Evolutionary conservation across 2,888 invertebrate genomes (phyloP), one percentile per base, ranked within the genome.

Genomic region (Malachius bipustulatus): DNA sequence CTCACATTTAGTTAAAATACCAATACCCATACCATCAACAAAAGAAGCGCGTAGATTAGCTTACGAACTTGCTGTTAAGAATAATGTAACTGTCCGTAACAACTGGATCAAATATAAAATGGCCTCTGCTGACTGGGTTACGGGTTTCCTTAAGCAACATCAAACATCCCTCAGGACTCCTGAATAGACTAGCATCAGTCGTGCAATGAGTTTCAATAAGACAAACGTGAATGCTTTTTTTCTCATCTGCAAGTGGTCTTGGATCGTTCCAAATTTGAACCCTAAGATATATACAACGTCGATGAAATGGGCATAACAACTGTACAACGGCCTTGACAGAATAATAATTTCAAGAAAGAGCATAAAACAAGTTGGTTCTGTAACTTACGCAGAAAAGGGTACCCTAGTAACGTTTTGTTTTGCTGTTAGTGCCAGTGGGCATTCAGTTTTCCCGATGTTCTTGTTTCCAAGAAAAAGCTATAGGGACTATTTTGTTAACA

Each of bases 311-410:
- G 6, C 6, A 19, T 19, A 6, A 19, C 24, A 8, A 19, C 24
- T 6, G 24, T 19, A 8, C 24, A 19, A 19, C 6, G 6, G n/a
- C 24, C 24, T n/a, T 19, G 24, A 19, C 24, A 19, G n/a, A 19
- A 19, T 19, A n/a, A n/a, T n/a, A 6, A 19, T 19, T 19, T 6
- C 24, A 8, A 19, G 24, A n/a, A 19, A 19, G n/a, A n/a, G 24
- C n/a, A n/a, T 19, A 19, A 19, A 19, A n/a, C 24, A 19, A n/a
- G 24, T 19, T 19, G 24, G 24, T 19, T 19, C 24, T 19, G 24
- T 19, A n/a, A 19, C 24, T 8, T 19, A 6, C n/a, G 24, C 24
- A 19, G 24, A 19, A 19, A 6, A n/a, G n/a, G 24, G 24, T 8
- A 19, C 24, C 6, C n/a, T 19, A n/a, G 24, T 19, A 6, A 19